phyloP scores from a whole-genome alignment of 1,140 invertebrate species.

The Tetraneura akinire region DNA sequence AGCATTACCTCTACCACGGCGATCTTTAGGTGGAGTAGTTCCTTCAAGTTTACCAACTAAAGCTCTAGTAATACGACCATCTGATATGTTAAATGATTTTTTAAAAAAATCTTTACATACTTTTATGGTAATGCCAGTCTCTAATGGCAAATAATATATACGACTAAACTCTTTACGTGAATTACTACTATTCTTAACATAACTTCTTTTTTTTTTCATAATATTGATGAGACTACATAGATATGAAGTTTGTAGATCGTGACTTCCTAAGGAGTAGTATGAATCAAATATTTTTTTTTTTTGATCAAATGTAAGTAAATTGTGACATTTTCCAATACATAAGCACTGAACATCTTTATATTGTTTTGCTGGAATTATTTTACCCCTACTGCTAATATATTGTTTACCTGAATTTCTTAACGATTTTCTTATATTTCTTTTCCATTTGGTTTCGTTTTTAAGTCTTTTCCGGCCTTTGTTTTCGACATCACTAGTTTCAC shows the following conservation, averaged over 20 bases:
- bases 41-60: constrained; percentile 9
- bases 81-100: constrained; percentile 22
- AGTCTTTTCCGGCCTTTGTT: constrained; percentile 25
- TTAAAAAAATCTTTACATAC: constrained; percentile 21
- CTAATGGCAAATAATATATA: constrained; percentile 12
- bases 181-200: constrained; percentile 1
- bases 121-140: not conserved
- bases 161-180: constrained; percentile 19
- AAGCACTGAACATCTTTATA: not conserved
- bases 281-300: constrained; percentile 12
- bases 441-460: constrained; percentile 27
- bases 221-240: constrained; percentile 1
- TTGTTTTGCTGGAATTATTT: constrained; percentile 1
- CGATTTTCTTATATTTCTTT: constrained; percentile 14
- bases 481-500: not conserved
- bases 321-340: constrained; percentile 10
- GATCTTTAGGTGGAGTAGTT: not conserved
- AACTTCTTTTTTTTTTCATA: constrained; percentile 6
- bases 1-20: not conserved
- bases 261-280: not conserved
- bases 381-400: not conserved
- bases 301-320: constrained; percentile 14
- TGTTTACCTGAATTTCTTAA: constrained; percentile 1
- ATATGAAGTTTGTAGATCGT: constrained; percentile 27
- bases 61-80: constrained; percentile 28